Conservation (phyloP, 2,797 vertebrate species). For the Eulemur albifrons region DNA sequence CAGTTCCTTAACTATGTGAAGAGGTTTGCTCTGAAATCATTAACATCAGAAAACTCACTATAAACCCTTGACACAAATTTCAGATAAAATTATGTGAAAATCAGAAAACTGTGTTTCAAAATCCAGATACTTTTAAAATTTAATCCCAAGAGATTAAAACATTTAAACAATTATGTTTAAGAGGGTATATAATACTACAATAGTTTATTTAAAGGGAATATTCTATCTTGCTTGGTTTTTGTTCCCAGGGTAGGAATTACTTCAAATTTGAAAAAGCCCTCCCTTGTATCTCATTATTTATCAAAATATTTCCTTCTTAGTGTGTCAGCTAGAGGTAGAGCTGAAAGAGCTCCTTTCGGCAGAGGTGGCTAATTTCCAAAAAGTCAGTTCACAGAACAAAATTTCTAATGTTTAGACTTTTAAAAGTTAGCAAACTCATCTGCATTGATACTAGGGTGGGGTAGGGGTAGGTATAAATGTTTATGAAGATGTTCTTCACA, state of each 20-base stretch:
- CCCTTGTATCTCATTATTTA: not conserved
- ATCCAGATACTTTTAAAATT: not conserved
- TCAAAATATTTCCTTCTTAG: slow-evolving; percentile 27
- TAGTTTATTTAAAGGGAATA: slow-evolving; percentile 29
- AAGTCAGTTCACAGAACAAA: not conserved
- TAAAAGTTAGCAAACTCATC: not conserved
- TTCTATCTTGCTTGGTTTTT: not conserved
- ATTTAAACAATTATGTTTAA: slow-evolving; percentile 8
- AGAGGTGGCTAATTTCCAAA: not conserved
- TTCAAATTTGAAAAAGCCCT: slow-evolving; percentile 17
- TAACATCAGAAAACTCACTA: slow-evolving; percentile 20
- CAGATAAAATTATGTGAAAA: slow-evolving; percentile 13
- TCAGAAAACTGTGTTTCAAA: not conserved
- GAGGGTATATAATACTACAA: not conserved
- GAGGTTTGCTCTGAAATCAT: not conserved
- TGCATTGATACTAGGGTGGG: not conserved
- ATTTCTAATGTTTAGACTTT: not conserved
- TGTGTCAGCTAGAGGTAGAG: not conserved
- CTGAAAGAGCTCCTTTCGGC: not conserved
- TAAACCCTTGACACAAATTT: not conserved
- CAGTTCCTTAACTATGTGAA: not conserved
- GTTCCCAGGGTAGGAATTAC: not conserved
- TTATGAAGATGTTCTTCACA: not conserved
- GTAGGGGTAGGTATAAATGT: not conserved
- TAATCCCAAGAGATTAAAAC: not conserved